A percentile compares a stretch with the other conserved stretches of the same genome.
These are phyloP conservation scores for Meloidogyne floridensis DNA, from an alignment of 1,140 invertebrate genomes.

Conservation along the genomic window DNA sequence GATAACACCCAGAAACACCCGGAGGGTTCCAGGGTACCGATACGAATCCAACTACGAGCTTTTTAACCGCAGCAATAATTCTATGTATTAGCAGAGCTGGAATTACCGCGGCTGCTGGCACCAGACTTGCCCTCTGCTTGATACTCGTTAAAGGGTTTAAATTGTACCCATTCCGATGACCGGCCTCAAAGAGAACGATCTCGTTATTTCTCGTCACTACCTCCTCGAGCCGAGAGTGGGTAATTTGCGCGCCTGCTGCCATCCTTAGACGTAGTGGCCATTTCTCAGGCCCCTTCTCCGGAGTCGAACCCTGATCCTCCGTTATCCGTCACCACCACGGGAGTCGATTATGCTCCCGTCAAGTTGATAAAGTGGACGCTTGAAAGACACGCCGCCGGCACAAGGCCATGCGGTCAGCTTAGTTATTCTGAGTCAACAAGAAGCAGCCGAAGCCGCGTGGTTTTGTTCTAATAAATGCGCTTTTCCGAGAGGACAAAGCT, in stretches of 20 bases:
- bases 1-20: background rate
- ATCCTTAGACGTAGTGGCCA: conserved; percentile 88
- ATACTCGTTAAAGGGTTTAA: conserved; percentile 84
- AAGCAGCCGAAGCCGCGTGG: too few species aligned
- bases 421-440: too few species aligned
- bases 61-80: conserved; percentile 72
- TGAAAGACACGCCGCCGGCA: too few species aligned
- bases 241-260: conserved; percentile 86
- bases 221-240: conserved; percentile 78
- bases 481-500: too few species aligned
- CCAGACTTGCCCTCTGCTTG: conserved; percentile 84
- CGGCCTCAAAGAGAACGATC: conserved; percentile 76
- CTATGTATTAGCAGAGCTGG: conserved; percentile 86
- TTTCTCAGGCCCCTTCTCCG: conserved; percentile 72
- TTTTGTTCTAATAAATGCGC: too few species aligned
- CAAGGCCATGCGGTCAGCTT: too few species aligned
- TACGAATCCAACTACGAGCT: conserved; percentile 19
- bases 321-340: conserved; percentile 80
- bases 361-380: conserved; percentile 85
- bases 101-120: conserved; percentile 78
- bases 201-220: conserved; percentile 85
- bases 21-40: background rate
- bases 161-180: conserved; percentile 86
- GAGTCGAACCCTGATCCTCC: conserved; percentile 71
- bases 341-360: conserved; percentile 78